Conservation (phyloP, 2,797 vertebrate genomes). For the Carcharodon carcharias region DNA sequence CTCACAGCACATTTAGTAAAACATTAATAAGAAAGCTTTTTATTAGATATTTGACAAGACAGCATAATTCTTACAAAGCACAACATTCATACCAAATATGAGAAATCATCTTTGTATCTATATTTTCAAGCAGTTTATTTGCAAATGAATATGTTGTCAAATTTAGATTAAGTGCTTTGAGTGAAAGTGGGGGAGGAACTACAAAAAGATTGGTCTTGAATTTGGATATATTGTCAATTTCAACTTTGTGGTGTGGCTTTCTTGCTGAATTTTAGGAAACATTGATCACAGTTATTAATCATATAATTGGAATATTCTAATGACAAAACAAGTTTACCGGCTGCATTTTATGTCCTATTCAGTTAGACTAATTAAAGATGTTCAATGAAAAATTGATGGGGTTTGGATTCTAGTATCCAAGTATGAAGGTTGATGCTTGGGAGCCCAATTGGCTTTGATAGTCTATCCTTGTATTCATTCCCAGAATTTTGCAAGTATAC, state of each 20-base stretch:
- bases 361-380: slow-evolving; percentile 3
- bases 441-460: neutral
- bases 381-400: neutral
- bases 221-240: neutral
- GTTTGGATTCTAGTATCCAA: neutral
- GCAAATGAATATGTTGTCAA: neutral
- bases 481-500: neutral
- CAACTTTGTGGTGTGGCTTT: neutral
- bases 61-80: slow-evolving; percentile 44
- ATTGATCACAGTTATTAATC: neutral
- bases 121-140: slow-evolving; percentile 21
- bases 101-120: slow-evolving; percentile 14
- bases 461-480: neutral
- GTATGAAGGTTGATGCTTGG: neutral
- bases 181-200: neutral
- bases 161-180: neutral
- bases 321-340: neutral
- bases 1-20: slow-evolving; percentile 38
- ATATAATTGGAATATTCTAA: neutral
- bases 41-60: slow-evolving; percentile 50
- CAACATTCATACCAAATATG: neutral
- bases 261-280: neutral
- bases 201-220: neutral
- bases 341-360: neutral
- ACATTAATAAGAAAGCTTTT: slow-evolving; percentile 48